Evolutionary conservation across 2,888 invertebrate species (phyloP), one percentile per base, ranked within the genome.

Genomic region (Zeuzera pyrina): DNA sequence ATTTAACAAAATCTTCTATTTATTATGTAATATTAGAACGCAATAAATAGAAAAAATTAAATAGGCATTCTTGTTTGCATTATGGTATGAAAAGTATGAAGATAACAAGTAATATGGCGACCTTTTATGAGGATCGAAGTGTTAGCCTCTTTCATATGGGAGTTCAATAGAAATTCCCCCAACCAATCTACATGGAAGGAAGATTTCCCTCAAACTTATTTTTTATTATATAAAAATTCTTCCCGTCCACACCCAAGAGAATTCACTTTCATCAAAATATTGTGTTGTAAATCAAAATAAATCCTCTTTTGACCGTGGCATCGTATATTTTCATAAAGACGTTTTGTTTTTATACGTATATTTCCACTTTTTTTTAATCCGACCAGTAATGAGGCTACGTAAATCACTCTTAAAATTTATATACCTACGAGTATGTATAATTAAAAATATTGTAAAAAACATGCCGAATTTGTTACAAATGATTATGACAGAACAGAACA

Each of bases 121-220:
- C n/a, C n/a, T n/a, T n/a, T n/a, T n/a, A n/a, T n/a, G n/a, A n/a
- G n/a, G n/a, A n/a, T 21, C 28, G 32, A 29, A 22, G 38, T 29
- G 29, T 36, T 33, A 32, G 34, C 36, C 33, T 40, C 36, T 47
- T 49, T 34, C 58, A 33, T 50, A 39, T 35, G 61, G 61, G 65
- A 48, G 54, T 56, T 46, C 41, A 48, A 57, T 46, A 55, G 47
- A 53, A 62, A 59, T 49, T 61, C 59, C 65, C 67, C 52, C 38
- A 53, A 38, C 53, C 59, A 65, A 68, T 69, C 59, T 64, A 44
- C 54, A 56, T 49, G 45, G 31, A 29, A 46, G 45, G 40, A 27
- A 48, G 46, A 42, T 55, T 47, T 51, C 52, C 42, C 38, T 36
- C 41, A 46, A 57, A 59, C 49, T 48, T 54, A 52, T 53, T 60